A percentile compares a stretch with the other conserved stretches of the same genome.
phyloP scores from a whole-genome alignment of 2,797 vertebrate genomes.

The Odontamblyopus lacepedii region DNA sequence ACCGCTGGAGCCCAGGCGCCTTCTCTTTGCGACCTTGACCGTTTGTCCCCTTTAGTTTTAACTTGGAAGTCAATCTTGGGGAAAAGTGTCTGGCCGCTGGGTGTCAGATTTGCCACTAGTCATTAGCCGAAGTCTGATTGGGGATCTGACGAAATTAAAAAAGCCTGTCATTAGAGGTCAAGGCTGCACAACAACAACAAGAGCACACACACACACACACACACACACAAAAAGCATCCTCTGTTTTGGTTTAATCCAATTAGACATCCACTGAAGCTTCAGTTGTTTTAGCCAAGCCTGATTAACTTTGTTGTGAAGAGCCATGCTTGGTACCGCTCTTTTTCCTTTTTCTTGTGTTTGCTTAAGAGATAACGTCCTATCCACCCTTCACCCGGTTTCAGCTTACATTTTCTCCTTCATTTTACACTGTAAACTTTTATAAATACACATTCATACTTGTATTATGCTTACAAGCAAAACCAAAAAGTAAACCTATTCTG shows the following conservation, averaged over 20 bases:
- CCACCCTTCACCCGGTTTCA: constrained; percentile 30
- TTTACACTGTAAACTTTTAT: not conserved
- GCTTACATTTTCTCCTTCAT: constrained; percentile 12
- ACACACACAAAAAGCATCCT: constrained; percentile 52
- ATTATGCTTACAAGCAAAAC: not conserved
- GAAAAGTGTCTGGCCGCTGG: constrained; percentile 58
- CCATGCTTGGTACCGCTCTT: constrained; percentile 57
- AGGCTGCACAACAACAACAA: constrained; percentile 67
- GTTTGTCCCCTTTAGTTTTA: constrained; percentile 61
- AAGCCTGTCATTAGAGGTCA: constrained; percentile 69
- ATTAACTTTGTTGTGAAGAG: constrained; percentile 73
- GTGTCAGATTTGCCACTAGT: constrained; percentile 68
- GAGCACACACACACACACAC: constrained; percentile 47
- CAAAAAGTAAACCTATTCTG: no score
- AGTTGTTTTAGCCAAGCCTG: constrained; percentile 72
- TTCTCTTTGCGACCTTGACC: constrained; percentile 68
- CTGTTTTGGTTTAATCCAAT: constrained; percentile 78
- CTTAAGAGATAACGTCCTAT: constrained; percentile 47
- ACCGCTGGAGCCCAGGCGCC: constrained; percentile 51
- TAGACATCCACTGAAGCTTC: constrained; percentile 74
- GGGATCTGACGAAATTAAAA: constrained; percentile 68
- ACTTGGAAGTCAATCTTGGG: constrained; percentile 67
- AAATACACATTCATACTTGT: not conserved
- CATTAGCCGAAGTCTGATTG: constrained; percentile 71
- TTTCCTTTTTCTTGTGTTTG: constrained; percentile 50